phyloP scores from a whole-genome alignment of 2,888 invertebrate genomes.

The Cryptocheilus praepositus region DNA sequence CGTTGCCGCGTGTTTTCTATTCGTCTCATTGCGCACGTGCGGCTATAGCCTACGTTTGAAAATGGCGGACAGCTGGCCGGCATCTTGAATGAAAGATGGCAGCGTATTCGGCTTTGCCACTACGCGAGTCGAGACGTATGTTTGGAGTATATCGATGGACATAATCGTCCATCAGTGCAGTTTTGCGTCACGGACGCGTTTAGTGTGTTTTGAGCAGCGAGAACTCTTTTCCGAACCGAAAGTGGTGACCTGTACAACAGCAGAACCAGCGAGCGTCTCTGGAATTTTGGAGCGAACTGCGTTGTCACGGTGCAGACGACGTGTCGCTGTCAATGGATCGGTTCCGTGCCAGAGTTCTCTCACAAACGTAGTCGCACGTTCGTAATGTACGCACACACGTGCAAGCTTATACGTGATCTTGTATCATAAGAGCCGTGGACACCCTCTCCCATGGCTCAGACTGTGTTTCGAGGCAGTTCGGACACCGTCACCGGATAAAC shows the following conservation, averaged over 20 bases:
- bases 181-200: no score
- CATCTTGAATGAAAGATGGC: no score
- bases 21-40: no score
- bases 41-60: no score
- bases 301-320: conserved; percentile 26
- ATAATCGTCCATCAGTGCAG: no score
- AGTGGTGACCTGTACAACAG: no score
- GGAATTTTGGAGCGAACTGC: conserved; percentile 1
- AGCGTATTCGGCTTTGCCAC: not conserved
- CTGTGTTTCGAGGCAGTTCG: conserved; percentile 29
- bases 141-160: not conserved
- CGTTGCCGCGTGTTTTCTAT: no score
- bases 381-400: not conserved
- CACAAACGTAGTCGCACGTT: not conserved
- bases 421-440: conserved; percentile 49
- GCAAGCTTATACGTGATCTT: conserved; percentile 4
- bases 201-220: no score
- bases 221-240: no score
- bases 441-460: conserved; percentile 43
- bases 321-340: conserved; percentile 37
- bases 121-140: conserved; percentile 27
- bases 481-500: conserved; percentile 7
- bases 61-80: no score
- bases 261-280: not conserved
- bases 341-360: conserved; percentile 14